These are phyloP conservation scores for Falco novaeseelandiae DNA, from an alignment of 2,797 vertebrate species.

Conservation along the genomic window DNA sequence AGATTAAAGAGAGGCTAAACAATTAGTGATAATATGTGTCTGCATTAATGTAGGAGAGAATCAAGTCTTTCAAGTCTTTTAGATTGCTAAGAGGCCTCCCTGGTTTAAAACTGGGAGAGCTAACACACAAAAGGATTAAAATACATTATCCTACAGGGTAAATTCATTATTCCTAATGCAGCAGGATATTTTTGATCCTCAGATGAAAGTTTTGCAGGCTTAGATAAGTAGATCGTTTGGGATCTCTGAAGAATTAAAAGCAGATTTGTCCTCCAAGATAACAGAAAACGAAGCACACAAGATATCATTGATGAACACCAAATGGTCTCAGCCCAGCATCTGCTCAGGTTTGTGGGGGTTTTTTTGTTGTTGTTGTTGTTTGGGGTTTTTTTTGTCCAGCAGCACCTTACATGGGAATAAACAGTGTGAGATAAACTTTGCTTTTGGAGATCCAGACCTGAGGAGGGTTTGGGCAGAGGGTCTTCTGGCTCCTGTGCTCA, in stretches of 20 bases:
- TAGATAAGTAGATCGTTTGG: constrained; percentile 7
- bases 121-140: constrained; percentile 13
- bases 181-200: constrained; percentile 37
- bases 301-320: not conserved
- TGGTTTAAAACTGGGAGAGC: constrained; percentile 11
- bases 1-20: constrained; percentile 61
- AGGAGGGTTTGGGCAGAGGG: not conserved
- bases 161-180: constrained; percentile 27
- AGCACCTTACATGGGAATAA: not conserved
- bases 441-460: not conserved
- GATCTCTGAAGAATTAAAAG: not conserved
- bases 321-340: not conserved
- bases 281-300: not conserved
- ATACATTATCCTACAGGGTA: constrained; percentile 23
- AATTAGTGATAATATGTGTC: constrained; percentile 33
- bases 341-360: not conserved
- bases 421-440: not conserved
- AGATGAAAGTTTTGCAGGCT: constrained; percentile 24
- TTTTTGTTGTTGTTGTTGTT: not conserved
- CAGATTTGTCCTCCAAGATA: not conserved
- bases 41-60: constrained; percentile 39
- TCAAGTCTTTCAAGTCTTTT: constrained; percentile 43
- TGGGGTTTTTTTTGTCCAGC: not conserved
- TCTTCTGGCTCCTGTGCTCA: not conserved
- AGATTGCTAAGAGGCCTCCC: constrained; percentile 6